Percentiles rank a stretch among this genome's conserved stretches.
Evolutionary conservation across 1,140 invertebrate genomes (phyloP).

Genomic region (Heliconius eleuchia): DNA sequence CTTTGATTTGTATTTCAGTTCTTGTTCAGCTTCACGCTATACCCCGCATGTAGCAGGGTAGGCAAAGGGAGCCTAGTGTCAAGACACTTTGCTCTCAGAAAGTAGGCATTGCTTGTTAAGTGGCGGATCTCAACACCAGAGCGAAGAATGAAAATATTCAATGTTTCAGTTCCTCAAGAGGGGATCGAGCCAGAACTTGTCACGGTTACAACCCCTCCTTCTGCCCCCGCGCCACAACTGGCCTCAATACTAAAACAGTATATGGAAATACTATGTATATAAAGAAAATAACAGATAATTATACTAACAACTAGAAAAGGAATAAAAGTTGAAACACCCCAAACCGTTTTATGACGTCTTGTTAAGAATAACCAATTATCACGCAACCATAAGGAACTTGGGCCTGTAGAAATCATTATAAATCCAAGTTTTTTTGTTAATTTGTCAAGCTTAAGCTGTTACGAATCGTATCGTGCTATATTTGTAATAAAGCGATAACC

Average conservation of each 20-base stretch:
- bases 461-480: not conserved
- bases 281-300: not conserved
- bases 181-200: too few relatives aligned
- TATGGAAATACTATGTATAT: not conserved
- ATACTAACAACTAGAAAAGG: not conserved
- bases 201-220: too few relatives aligned
- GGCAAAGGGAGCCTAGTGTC: too few relatives aligned
- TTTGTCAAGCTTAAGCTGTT: not conserved
- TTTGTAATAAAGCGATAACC: conserved; percentile 5
- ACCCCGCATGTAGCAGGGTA: too few relatives aligned
- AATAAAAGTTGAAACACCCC: not conserved
- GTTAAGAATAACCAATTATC: conserved; percentile 4
- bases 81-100: too few relatives aligned
- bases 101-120: too few relatives aligned
- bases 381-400: conserved; percentile 1
- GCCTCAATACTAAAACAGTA: not conserved
- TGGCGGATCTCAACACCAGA: too few relatives aligned
- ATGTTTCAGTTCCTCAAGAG: too few relatives aligned
- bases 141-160: too few relatives aligned
- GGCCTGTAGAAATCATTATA: not conserved
- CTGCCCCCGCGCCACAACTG: too few relatives aligned
- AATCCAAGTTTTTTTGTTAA: not conserved
- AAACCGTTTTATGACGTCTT: not conserved
- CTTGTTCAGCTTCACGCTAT: too few relatives aligned
- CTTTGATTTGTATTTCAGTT: too few relatives aligned